phyloP scores from a whole-genome alignment of 2,888 invertebrate species.

The Calephelis perditalis region DNA sequence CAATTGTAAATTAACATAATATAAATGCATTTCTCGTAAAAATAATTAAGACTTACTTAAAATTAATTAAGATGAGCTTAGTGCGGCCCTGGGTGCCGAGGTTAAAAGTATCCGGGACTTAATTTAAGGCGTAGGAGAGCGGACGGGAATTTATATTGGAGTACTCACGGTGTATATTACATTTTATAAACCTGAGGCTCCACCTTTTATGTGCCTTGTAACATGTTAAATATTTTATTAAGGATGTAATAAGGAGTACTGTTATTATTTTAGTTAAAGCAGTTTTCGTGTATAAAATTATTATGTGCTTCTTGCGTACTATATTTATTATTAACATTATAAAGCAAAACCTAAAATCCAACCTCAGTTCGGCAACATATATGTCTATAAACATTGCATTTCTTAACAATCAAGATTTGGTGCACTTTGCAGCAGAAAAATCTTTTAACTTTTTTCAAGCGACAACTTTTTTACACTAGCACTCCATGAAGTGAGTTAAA shows the following conservation, averaged over 20 bases:
- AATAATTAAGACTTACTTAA: slow-evolving; percentile 5
- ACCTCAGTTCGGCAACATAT: too few relatives aligned
- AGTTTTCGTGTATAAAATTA: background rate
- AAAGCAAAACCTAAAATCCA: too few relatives aligned
- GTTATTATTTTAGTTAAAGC: background rate
- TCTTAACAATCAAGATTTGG: too few relatives aligned
- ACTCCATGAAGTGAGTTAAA: too few relatives aligned
- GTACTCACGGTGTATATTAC: slow-evolving; percentile 19
- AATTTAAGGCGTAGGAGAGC: slow-evolving; percentile 19
- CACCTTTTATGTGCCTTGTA: slow-evolving; percentile 11
- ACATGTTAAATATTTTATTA: slow-evolving; percentile 11
- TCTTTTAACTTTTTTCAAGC: too few relatives aligned
- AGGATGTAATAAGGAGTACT: slow-evolving; percentile 4
- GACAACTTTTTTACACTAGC: too few relatives aligned
- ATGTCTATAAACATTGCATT: too few relatives aligned
- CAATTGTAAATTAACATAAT: too few relatives aligned
- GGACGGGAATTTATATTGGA: slow-evolving; percentile 23
- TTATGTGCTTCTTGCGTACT: too few relatives aligned
- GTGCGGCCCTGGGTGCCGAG: background rate
- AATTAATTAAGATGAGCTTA: slow-evolving; percentile 1
- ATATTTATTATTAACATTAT: too few relatives aligned
- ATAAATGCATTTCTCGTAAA: background rate
- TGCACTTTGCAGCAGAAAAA: too few relatives aligned
- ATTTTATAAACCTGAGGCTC: slow-evolving; percentile 15
- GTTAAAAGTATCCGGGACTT: slow-evolving; percentile 18